A percentile compares a stretch with the other conserved stretches of the same genome.
Evolutionary conservation across 2,113 vertebrate species (phyloP).

Genomic region (Heterocephalus glaber): DNA sequence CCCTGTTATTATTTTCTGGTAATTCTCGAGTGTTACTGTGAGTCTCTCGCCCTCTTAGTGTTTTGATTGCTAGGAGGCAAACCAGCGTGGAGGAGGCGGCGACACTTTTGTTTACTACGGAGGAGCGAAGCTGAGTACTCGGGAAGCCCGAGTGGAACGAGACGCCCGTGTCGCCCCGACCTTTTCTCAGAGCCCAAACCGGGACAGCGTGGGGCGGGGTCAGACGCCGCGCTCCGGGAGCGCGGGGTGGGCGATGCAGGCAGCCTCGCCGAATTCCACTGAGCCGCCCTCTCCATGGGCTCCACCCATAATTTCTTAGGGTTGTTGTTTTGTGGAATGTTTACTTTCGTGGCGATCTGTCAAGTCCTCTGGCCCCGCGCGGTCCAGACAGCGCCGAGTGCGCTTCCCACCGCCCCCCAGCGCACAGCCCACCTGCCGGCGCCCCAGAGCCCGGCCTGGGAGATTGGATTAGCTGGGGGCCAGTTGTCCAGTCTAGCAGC

Average conservation of each 20-base stretch:
- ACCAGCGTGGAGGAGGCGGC: slow-evolving; percentile 68
- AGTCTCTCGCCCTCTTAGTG: slow-evolving; percentile 59
- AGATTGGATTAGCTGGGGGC: too few relatives aligned
- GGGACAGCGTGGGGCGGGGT: not conserved
- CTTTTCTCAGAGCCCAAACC: not conserved
- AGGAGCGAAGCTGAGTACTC: slow-evolving; percentile 40
- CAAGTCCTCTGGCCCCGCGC: not conserved
- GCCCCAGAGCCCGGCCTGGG: not conserved
- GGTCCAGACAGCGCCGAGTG: not conserved
- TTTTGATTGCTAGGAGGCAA: slow-evolving; percentile 65
- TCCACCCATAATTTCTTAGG: slow-evolving; percentile 41
- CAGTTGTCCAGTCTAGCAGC: not conserved
- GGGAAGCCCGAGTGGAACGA: not conserved
- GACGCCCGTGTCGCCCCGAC: not conserved
- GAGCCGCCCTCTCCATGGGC: not conserved
- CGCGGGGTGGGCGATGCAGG: not conserved
- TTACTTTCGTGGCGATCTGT: not conserved
- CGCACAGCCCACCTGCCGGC: not conserved
- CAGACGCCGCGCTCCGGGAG: not conserved
- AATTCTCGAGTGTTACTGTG: slow-evolving; percentile 60
- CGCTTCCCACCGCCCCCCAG: not conserved
- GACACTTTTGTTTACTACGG: slow-evolving; percentile 77
- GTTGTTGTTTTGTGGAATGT: slow-evolving; percentile 7
- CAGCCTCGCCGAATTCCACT: slow-evolving; percentile 24
- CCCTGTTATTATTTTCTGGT: slow-evolving; percentile 69